A percentile compares a stretch with the other conserved stretches of the same genome.
These are phyloP conservation scores for Eupeodes luniger DNA, from an alignment of 2,888 invertebrate genomes.

Conservation along the genomic window DNA sequence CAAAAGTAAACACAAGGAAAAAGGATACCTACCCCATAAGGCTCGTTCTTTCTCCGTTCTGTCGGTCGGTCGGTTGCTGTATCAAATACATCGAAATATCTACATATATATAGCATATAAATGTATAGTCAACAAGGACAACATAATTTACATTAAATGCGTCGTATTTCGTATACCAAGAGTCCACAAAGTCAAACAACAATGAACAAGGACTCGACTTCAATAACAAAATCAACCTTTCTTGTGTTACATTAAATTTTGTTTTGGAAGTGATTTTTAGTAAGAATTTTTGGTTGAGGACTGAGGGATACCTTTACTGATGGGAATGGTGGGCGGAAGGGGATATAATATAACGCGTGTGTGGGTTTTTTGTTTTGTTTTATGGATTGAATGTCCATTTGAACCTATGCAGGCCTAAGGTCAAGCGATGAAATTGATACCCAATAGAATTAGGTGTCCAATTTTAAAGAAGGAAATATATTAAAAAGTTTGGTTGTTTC, in stretches of 20 bases:
- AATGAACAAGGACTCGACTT: conserved; percentile 57
- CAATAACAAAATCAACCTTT: conserved; percentile 32
- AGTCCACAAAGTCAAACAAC: conserved; percentile 71
- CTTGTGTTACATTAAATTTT: conserved; percentile 62
- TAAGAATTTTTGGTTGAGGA: neutral
- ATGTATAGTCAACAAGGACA: conserved; percentile 22
- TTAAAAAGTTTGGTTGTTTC: no score
- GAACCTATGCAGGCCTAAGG: neutral
- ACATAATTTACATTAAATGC: conserved; percentile 46
- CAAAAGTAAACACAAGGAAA: conserved; percentile 44
- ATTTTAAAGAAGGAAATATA: no score
- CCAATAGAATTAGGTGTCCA: neutral
- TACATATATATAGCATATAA: neutral
- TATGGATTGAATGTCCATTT: neutral
- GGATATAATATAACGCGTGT: no score
- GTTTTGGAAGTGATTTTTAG: conserved; percentile 58
- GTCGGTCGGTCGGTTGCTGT: no score
- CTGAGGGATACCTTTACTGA: neutral
- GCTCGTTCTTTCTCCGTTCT: neutral
- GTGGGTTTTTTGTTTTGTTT: no score
- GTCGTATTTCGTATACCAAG: conserved; percentile 18
- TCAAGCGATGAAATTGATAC: conserved; percentile 19
- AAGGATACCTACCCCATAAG: conserved; percentile 31
- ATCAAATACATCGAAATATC: neutral
- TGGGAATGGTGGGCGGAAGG: neutral